Evolutionary conservation across 2,888 invertebrate genomes (phyloP).

Genomic region (Bombylius major): DNA sequence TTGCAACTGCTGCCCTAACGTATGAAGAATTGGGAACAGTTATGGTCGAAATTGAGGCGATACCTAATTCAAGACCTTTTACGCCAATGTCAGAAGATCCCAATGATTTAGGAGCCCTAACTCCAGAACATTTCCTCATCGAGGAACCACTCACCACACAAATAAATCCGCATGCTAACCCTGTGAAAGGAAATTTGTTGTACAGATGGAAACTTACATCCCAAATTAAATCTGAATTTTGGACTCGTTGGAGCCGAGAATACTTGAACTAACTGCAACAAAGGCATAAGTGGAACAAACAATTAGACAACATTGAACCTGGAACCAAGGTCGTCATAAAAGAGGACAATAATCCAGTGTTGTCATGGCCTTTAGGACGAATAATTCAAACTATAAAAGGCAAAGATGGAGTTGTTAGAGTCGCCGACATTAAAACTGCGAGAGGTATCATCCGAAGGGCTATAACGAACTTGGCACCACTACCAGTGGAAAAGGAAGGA

Average conservation of each 20-base stretch:
- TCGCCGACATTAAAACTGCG: no score
- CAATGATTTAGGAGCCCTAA: slow-evolving; percentile 4
- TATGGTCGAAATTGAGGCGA: slow-evolving; percentile 17
- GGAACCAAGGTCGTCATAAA: not conserved
- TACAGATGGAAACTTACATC: not conserved
- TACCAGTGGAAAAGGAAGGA: no score
- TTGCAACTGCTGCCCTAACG: slow-evolving; percentile 9
- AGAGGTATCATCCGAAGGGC: no score
- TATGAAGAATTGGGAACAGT: slow-evolving; percentile 21
- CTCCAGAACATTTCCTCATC: slow-evolving; percentile 9
- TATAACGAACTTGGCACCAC: no score
- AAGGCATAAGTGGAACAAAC: slow-evolving; percentile 3
- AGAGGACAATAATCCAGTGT: not conserved
- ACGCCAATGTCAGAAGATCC: slow-evolving; percentile 12
- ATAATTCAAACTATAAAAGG: no score
- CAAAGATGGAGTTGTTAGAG: no score
- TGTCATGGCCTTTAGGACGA: no score
- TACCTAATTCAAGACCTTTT: slow-evolving; percentile 20
- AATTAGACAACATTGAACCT: not conserved
- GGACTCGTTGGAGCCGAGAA: slow-evolving; percentile 6
- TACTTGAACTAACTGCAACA: slow-evolving; percentile 8
- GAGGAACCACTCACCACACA: not conserved
- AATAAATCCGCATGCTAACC: not conserved
- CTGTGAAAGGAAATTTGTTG: not conserved
- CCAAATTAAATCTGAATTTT: slow-evolving; percentile 5